Evolutionary conservation across 2,113 vertebrate genomes (phyloP).

Genomic region (Odocoileus virginianus): DNA sequence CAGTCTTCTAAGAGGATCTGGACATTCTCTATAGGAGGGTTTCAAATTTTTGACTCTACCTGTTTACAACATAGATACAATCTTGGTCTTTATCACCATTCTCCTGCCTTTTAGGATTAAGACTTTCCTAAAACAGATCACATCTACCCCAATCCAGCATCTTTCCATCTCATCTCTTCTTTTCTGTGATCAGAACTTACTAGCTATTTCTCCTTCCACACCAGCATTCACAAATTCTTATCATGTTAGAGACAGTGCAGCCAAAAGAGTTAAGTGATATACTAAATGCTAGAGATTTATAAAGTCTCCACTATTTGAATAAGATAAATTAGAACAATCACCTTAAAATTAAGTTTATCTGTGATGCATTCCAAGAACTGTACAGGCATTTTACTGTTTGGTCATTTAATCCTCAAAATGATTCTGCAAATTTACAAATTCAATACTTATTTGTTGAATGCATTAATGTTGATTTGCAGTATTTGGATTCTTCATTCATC

Average conservation of each 20-base stretch:
- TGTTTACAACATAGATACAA: conserved; percentile 12
- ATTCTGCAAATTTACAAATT: background rate
- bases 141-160: background rate
- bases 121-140: conserved; percentile 19
- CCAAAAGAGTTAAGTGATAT: background rate
- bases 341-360: background rate
- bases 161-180: background rate
- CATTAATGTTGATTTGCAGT: background rate
- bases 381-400: background rate
- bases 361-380: background rate
- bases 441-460: background rate
- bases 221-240: background rate
- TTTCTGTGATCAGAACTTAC: background rate
- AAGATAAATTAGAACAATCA: background rate
- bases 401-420: background rate
- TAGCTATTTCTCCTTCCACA: background rate
- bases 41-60: background rate
- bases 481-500: background rate
- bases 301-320: background rate
- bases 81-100: background rate
- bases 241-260: background rate
- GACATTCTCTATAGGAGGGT: background rate
- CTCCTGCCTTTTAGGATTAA: conserved; percentile 40
- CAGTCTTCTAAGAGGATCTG: background rate
- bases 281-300: background rate